Conservation (phyloP, 2,113 vertebrate genomes). For the Siphamia tubifer region DNA sequence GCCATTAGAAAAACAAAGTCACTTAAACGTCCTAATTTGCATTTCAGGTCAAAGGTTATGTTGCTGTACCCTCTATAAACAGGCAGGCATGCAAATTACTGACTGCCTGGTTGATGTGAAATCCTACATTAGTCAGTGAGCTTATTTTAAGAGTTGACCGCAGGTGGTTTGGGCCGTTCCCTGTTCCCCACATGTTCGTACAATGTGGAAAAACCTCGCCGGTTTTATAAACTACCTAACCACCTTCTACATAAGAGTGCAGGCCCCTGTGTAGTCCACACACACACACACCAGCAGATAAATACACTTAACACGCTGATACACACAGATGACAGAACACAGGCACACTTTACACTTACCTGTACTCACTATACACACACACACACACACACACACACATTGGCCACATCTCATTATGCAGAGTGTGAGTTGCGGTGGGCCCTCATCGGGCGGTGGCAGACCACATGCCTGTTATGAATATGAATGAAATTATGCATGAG, state of each 20-base stretch:
- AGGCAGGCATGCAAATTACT: constrained; percentile 47
- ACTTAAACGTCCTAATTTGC: constrained; percentile 42
- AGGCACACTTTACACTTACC: constrained; percentile 18
- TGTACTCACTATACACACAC: background rate
- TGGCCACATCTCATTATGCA: constrained; percentile 65
- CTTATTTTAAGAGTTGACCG: constrained; percentile 70
- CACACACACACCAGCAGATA: background rate
- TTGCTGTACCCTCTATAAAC: constrained; percentile 41
- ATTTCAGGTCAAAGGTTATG: constrained; percentile 55
- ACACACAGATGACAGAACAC: constrained; percentile 19
- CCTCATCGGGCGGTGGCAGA: constrained; percentile 57
- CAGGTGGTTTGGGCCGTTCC: constrained; percentile 60
- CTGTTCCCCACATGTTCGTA: constrained; percentile 63
- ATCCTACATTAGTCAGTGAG: constrained; percentile 69
- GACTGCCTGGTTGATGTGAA: constrained; percentile 48
- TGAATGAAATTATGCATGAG: constrained; percentile 78
- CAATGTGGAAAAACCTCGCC: constrained; percentile 63
- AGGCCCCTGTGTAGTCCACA: background rate
- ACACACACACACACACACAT: constrained; percentile 27
- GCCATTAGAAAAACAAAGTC: constrained; percentile 36
- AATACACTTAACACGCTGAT: background rate
- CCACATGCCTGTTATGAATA: constrained; percentile 76
- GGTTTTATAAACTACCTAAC: constrained; percentile 62
- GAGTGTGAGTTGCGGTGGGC: constrained; percentile 66
- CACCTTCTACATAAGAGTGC: constrained; percentile 34